Evolutionary conservation across 1,140 invertebrate species (phyloP), one percentile per base, ranked within the genome.

Genomic region (Meloidogyne chitwoodi): DNA sequence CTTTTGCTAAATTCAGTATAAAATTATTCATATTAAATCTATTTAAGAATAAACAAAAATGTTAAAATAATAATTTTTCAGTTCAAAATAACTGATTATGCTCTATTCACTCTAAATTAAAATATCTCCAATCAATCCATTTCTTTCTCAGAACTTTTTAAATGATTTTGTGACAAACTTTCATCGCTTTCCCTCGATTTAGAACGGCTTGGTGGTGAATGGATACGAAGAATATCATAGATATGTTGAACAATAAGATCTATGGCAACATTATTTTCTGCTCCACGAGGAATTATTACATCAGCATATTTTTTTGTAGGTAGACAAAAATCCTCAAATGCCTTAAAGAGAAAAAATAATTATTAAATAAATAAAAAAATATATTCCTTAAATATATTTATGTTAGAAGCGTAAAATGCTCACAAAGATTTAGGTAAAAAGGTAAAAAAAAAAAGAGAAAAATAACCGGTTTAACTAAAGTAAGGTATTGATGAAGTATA

Each of bases 231-330:
- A 44, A 78, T 78, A n/a, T 78, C 77, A 38, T 78, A 78, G 19
- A 78, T 78, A 26, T 78, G 77, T 41, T 78, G 77, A n/a, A 78
- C 77, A 64, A 78, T 78, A 4, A 78, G 62, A 6, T 78, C 77
- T 16, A 78, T 78, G 14, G 77, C 77, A 22, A 78, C 77, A 14
- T 78, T 31, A 44, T 78, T 79, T 22, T 85, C 84, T 11, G 76
- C 84, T 68, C 84, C 84, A 31, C 84, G 77, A 14, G 96, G 96
- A 88, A 99, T 98, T 80, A 99, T 98, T 38, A 99, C 94, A 90
- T 99, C 96, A 69, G 96, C 96, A 90, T 97, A 98, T 88, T 99
- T 99, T 89, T 99, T 99, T 0, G 96, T 99, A 63, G 96, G 96
- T 81, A 95, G 91, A 88, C 96, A 99, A 89, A 99, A 99, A 88